phyloP scores from a whole-genome alignment of 2,797 vertebrate species.

The Channa striata region DNA sequence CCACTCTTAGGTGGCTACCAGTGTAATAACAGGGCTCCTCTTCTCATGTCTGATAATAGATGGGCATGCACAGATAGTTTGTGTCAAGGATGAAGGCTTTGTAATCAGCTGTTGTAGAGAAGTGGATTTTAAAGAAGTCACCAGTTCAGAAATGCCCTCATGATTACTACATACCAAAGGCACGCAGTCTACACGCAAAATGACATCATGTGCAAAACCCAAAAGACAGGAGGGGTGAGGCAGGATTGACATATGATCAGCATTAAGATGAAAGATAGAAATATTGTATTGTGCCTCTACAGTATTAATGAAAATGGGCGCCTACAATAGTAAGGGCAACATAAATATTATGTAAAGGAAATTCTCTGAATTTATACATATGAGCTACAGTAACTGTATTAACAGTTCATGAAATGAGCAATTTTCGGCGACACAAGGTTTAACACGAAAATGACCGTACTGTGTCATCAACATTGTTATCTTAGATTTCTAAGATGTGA shows the following conservation, averaged over 20 bases:
- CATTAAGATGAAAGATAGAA: constrained; percentile 1
- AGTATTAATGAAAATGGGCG: not conserved
- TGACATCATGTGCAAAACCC: constrained; percentile 49
- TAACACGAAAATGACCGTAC: not conserved
- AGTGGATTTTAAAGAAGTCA: constrained; percentile 20
- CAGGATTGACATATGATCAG: not conserved
- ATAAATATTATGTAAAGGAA: not conserved
- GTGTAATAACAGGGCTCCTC: constrained; percentile 36
- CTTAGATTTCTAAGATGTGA: not conserved
- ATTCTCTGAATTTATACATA: not conserved
- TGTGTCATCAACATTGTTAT: not conserved
- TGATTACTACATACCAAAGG: constrained; percentile 1
- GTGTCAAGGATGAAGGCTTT: constrained; percentile 19
- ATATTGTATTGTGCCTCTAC: no score
- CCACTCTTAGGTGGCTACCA: not conserved
- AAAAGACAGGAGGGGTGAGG: not conserved
- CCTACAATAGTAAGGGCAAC: not conserved
- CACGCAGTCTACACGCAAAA: constrained; percentile 9
- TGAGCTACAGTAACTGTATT: not conserved
- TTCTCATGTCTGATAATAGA: constrained; percentile 18
- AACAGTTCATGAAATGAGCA: not conserved
- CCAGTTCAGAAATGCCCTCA: constrained; percentile 23
- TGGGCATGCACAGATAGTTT: constrained; percentile 13
- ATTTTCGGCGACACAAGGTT: not conserved
- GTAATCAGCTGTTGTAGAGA: constrained; percentile 52